These are phyloP conservation scores for Microctenopoma steveboyesi DNA, from an alignment of 2,797 vertebrate species.

Conservation along the genomic window DNA sequence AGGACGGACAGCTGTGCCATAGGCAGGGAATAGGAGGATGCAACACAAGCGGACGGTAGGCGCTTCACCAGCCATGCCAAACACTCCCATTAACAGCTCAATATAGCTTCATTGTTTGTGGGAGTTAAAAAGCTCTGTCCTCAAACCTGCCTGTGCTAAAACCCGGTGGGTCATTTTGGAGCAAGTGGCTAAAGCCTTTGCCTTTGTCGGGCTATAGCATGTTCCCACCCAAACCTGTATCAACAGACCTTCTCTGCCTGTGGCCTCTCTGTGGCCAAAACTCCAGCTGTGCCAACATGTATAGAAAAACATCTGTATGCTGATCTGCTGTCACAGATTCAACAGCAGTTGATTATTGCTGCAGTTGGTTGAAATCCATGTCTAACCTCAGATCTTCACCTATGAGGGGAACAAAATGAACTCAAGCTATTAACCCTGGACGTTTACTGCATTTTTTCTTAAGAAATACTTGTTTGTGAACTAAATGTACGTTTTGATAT, in stretches of 20 bases:
- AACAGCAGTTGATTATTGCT: conserved; percentile 27
- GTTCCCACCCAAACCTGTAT: conserved; percentile 65
- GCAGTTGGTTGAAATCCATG: conserved; percentile 30
- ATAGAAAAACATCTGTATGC: conserved; percentile 63
- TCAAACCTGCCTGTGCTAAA: conserved; percentile 42
- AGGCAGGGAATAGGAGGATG: conserved; percentile 59
- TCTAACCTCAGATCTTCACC: conserved; percentile 69
- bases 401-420: conserved; percentile 57
- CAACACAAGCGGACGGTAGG: conserved; percentile 48
- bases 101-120: conserved; percentile 36
- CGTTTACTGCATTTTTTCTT: conserved; percentile 74
- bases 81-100: conserved; percentile 54
- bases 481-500: conserved; percentile 72
- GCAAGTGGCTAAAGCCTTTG: conserved; percentile 63
- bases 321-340: conserved; percentile 61
- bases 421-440: conserved; percentile 68
- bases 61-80: conserved; percentile 52
- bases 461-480: conserved; percentile 72
- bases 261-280: conserved; percentile 71
- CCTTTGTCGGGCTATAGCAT: conserved; percentile 72
- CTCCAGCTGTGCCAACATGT: conserved; percentile 78
- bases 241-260: conserved; percentile 71
- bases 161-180: conserved; percentile 43
- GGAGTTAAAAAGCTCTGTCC: conserved; percentile 39
- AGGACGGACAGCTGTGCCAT: conserved; percentile 42